Evolutionary conservation across 2,797 vertebrate genomes (phyloP).

Genomic region (Microtus obscurus): DNA sequence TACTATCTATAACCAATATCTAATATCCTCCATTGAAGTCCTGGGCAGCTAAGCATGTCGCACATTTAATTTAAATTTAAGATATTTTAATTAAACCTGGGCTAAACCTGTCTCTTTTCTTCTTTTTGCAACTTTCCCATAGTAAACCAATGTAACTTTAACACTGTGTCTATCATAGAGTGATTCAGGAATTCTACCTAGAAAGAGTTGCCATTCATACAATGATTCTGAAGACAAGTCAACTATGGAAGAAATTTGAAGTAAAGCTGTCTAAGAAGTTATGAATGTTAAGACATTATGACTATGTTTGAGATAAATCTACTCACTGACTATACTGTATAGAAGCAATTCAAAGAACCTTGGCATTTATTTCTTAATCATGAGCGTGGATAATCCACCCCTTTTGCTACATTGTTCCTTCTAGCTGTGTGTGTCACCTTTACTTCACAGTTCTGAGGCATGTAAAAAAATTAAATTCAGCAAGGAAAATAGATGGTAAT

Average conservation of each 20-base stretch:
- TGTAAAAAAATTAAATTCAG: constrained; percentile 6
- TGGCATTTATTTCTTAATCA: constrained; percentile 12
- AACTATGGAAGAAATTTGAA: neutral
- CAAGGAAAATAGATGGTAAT: neutral
- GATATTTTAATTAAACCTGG: neutral
- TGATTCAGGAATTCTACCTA: neutral
- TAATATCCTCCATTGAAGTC: neutral
- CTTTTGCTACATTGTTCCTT: neutral
- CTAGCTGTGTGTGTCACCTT: neutral
- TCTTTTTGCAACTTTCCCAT: neutral
- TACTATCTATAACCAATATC: neutral
- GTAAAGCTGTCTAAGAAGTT: neutral
- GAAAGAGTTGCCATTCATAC: neutral
- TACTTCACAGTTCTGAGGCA: neutral
- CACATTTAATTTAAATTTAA: neutral
- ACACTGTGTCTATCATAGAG: neutral
- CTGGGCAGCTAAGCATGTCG: neutral
- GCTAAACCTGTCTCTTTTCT: neutral
- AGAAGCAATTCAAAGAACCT: neutral
- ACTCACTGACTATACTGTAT: neutral
- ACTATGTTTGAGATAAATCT: neutral
- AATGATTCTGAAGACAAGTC: constrained; percentile 25
- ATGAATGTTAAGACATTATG: neutral
- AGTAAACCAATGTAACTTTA: neutral
- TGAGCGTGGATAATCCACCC: neutral